Conservation (phyloP, 2,113 vertebrate species). For the Tachuris rubrigastra region DNA sequence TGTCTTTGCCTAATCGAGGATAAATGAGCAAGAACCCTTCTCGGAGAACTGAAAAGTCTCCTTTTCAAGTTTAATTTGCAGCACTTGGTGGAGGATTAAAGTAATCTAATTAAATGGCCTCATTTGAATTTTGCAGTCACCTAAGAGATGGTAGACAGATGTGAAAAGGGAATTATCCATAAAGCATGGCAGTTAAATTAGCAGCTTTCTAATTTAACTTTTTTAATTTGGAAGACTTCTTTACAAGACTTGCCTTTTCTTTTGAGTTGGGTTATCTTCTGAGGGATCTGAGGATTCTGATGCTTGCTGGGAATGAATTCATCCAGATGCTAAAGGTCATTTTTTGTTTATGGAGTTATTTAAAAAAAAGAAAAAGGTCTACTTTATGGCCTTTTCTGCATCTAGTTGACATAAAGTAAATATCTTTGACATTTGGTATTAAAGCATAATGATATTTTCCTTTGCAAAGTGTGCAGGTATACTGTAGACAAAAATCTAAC, state of each 20-base stretch:
- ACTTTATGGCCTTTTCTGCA: neutral
- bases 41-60: neutral
- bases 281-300: neutral
- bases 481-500: neutral
- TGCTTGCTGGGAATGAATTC: neutral
- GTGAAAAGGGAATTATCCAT: slow-evolving; percentile 24
- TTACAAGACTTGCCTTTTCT: neutral
- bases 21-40: neutral
- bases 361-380: neutral
- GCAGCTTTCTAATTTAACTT: slow-evolving; percentile 11
- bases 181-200: slow-evolving; percentile 16
- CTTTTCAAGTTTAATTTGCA: slow-evolving; percentile 41
- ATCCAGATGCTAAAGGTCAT: neutral
- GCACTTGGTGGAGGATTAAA: slow-evolving; percentile 31
- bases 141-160: slow-evolving; percentile 22
- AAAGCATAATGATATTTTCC: neutral
- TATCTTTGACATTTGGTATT: neutral
- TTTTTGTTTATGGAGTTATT: neutral
- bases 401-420: neutral
- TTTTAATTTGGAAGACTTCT: neutral
- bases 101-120: slow-evolving; percentile 43
- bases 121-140: slow-evolving; percentile 44
- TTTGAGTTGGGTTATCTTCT: neutral
- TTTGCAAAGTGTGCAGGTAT: neutral
- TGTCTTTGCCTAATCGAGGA: neutral